Percentiles rank a stretch among this genome's conserved stretches.
phyloP scores from a whole-genome alignment of 2,888 invertebrate species.

The Byasa hedistus region DNA sequence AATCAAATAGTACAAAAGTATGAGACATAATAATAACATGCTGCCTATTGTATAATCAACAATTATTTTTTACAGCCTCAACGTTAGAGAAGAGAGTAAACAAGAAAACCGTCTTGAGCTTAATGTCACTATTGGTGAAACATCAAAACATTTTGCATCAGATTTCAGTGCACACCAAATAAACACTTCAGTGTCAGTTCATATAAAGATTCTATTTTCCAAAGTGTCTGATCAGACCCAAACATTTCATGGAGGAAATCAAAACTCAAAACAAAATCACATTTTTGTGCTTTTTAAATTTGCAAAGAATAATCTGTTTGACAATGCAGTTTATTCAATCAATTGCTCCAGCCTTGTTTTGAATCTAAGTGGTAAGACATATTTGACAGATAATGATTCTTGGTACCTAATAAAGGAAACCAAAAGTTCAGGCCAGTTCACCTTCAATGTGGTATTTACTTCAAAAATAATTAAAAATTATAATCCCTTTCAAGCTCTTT shows the following conservation, averaged over 20 bases:
- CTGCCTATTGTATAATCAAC: background rate
- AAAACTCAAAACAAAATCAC: background rate
- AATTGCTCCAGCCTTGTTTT: constrained; percentile 3
- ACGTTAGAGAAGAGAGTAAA: constrained; percentile 13
- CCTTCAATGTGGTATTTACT: background rate
- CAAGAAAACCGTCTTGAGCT: constrained; percentile 12
- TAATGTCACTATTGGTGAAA: background rate
- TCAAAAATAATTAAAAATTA: constrained; percentile 6
- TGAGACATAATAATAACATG: background rate
- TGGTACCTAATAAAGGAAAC: constrained; percentile 14
- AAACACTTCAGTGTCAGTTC: background rate
- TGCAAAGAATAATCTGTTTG: background rate
- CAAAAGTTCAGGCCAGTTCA: background rate
- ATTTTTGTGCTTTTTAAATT: constrained; percentile 18
- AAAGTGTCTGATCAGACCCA: background rate
- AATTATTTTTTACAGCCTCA: constrained; percentile 5
- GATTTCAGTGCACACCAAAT: background rate
- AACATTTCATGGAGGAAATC: background rate
- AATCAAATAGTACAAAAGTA: no score
- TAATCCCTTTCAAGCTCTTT: constrained; percentile 14
- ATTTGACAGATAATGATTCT: constrained; percentile 15
- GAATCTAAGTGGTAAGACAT: background rate
- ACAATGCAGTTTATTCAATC: constrained; percentile 4
- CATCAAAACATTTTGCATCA: background rate
- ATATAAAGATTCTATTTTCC: background rate